Evolutionary conservation across 2,888 invertebrate genomes (phyloP), one percentile per base, ranked within the genome.

Genomic region (Drosophila bunnanda): DNA sequence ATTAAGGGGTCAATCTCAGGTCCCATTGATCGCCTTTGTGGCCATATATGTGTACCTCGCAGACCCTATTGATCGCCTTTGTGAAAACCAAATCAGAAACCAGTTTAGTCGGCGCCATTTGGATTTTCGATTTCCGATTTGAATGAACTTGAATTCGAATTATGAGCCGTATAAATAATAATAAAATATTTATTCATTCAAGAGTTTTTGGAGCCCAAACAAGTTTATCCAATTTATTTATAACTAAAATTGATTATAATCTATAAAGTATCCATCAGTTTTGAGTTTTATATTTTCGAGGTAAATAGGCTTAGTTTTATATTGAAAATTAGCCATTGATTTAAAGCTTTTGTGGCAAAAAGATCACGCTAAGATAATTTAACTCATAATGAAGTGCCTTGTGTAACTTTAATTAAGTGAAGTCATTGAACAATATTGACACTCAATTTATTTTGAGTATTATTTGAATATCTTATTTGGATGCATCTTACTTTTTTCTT

Each of bases 141-240:
- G 59, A 41, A 36, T 57, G 39, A 39, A 41, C 59, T 60, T 60
- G 59, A 60, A 60, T 57, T 57, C 57, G 22, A 56, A 41, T 60
- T 59, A 56, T 59, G 39, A 56, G 12, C 32, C 30, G 39, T 41
- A 59, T 59, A 59, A 59, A 59, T 59, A 56, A 41, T n/a, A 46
- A 62, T 30, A 36, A 46, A 44, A 44, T 34, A 34, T 32, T 48
- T 30, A 32, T 46, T 38, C 30, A 17, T 48, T 17, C 9, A 36
- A 20, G 5, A 22, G 13, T 22, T 32, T 15, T 9, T 13, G 13
- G 10, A 12, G 30, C 41, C 8, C 4, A 62, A 65, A 64, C 64
- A 17, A 36, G 64, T 65, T 65, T 41, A n/a, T 15, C 0, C 7
- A 43, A 50, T 65, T 50, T 65, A 65, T 65, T 65, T 62, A 50